A percentile compares a stretch with the other conserved stretches of the same genome.
Evolutionary conservation across 1,140 invertebrate species (phyloP).

Genomic region (Glomeris maerens): DNA sequence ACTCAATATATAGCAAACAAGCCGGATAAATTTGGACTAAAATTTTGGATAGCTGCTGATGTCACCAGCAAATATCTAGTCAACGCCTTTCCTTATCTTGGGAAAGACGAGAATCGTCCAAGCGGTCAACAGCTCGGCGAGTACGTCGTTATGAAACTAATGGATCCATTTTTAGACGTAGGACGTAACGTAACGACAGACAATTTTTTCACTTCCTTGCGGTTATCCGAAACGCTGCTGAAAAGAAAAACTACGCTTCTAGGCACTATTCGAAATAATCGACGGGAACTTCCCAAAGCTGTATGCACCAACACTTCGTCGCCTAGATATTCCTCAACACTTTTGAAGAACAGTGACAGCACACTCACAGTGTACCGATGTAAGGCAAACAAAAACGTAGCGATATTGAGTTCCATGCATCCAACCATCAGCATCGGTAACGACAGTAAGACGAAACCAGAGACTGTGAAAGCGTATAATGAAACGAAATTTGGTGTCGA

Average conservation of each 20-base stretch:
- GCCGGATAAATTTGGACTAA: neutral
- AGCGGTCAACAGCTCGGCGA: neutral
- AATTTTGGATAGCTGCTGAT: neutral
- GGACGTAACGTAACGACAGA: neutral
- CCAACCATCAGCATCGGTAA: neutral
- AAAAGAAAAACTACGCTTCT: neutral
- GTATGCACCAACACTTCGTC: neutral
- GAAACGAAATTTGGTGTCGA: slow-evolving; percentile 7
- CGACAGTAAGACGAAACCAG: neutral
- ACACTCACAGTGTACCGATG: neutral
- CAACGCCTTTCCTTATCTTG: neutral
- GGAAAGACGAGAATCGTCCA: neutral
- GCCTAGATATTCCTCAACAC: neutral
- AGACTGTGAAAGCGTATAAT: slow-evolving; percentile 4
- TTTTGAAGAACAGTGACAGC: neutral
- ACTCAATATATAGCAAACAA: neutral
- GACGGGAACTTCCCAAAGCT: neutral
- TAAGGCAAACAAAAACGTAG: neutral
- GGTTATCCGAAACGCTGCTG: neutral
- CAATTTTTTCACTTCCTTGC: neutral
- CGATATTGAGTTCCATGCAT: neutral
- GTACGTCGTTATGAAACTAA: neutral
- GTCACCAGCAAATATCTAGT: neutral
- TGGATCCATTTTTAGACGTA: neutral
- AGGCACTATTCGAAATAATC: neutral